These are phyloP conservation scores for Adineta ricciae DNA, from an alignment of 2,888 invertebrate genomes.

Conservation along the genomic window DNA sequence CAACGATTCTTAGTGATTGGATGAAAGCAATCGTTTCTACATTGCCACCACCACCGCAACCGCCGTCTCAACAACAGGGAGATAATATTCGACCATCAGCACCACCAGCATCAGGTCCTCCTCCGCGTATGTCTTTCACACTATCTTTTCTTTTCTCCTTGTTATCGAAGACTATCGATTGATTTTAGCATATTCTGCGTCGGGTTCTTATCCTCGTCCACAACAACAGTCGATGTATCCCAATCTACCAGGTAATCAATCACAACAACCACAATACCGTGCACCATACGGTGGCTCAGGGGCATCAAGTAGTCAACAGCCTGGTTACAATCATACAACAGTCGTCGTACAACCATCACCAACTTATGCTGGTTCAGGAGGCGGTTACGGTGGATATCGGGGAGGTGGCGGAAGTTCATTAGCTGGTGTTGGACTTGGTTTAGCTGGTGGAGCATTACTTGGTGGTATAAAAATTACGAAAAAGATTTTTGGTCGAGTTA, in stretches of 20 bases:
- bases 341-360: conserved; percentile 27
- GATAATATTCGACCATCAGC: neutral
- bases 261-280: conserved; percentile 7
- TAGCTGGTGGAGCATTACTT: neutral
- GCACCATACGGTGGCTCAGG: neutral
- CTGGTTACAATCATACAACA: conserved; percentile 18
- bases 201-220: neutral
- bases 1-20: conserved; percentile 26
- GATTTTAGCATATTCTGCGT: neutral
- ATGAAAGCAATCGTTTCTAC: conserved; percentile 33
- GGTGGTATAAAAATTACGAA: neutral
- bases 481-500: neutral
- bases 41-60: conserved; percentile 29
- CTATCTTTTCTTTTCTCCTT: neutral
- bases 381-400: conserved; percentile 24
- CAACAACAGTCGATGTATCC: neutral
- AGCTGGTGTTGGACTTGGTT: neutral
- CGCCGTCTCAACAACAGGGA: neutral
- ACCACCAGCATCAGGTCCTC: neutral
- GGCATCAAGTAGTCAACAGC: neutral
- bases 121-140: conserved; percentile 17
- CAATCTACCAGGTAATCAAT: neutral
- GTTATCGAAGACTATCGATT: too few relatives aligned
- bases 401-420: neutral
- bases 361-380: neutral